Evolutionary conservation across 2,888 invertebrate species (phyloP).

Genomic region (Sipunculus nudus): DNA sequence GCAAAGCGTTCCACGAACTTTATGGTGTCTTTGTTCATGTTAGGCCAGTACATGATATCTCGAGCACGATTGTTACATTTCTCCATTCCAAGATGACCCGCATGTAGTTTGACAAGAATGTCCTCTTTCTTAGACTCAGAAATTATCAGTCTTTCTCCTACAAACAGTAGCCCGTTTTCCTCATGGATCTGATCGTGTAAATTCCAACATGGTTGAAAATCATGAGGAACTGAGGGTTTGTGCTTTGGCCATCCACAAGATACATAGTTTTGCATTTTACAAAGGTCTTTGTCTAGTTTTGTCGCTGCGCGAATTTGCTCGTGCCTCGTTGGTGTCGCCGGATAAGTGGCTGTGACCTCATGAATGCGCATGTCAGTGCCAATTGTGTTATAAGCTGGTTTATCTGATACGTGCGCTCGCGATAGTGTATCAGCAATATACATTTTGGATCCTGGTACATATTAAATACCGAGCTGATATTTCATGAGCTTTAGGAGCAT

Average conservation of each 20-base stretch:
- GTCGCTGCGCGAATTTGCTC: slow-evolving; percentile 13
- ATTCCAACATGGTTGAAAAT: slow-evolving; percentile 1
- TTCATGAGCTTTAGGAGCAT: not conserved
- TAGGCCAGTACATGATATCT: slow-evolving; percentile 24
- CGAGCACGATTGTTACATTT: slow-evolving; percentile 18
- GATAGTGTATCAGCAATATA: no score
- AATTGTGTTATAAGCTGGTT: no score
- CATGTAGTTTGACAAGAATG: slow-evolving; percentile 11
- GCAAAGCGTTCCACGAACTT: slow-evolving; percentile 6
- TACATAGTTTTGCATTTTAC: not conserved
- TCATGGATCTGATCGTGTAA: slow-evolving; percentile 7
- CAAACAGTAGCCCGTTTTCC: slow-evolving; percentile 5
- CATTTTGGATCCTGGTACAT: not conserved
- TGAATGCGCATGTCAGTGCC: not conserved
- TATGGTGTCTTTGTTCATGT: slow-evolving; percentile 15
- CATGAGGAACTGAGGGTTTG: no score
- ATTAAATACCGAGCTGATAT: not conserved
- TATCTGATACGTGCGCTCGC: no score
- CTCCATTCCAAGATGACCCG: slow-evolving; percentile 19
- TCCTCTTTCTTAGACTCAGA: not conserved
- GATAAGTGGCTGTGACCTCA: not conserved
- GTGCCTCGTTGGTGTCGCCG: slow-evolving; percentile 3
- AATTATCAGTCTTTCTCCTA: slow-evolving; percentile 5
- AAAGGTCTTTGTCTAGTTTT: slow-evolving; percentile 3
- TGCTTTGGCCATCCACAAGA: not conserved